Conservation (phyloP, 2,888 invertebrate genomes). For the Buathra laborator region DNA sequence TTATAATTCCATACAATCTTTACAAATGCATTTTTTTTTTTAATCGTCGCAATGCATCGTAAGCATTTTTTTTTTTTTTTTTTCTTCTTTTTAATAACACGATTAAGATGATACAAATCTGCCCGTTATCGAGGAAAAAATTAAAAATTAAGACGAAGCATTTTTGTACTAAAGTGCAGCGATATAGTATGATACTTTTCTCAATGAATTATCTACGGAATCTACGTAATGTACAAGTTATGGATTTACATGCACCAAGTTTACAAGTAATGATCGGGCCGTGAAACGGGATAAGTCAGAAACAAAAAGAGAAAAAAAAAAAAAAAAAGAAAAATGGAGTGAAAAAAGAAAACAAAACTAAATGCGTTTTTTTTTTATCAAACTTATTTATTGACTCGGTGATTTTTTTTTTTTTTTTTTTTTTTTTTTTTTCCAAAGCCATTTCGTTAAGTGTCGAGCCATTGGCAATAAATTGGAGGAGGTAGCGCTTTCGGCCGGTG, state of each 20-base stretch:
- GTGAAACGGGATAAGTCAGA: slow-evolving; percentile 49
- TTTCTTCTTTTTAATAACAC: slow-evolving; percentile 5
- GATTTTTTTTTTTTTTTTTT: neutral
- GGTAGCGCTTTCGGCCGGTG: slow-evolving; percentile 18
- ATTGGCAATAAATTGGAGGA: slow-evolving; percentile 37
- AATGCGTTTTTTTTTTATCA: slow-evolving; percentile 37
- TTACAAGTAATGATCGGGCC: slow-evolving; percentile 78
- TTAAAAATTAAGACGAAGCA: slow-evolving; percentile 78
- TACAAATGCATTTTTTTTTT: slow-evolving; percentile 66
- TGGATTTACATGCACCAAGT: slow-evolving; percentile 78
- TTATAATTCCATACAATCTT: slow-evolving; percentile 70
- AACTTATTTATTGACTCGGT: slow-evolving; percentile 42
- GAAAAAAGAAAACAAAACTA: slow-evolving; percentile 37
- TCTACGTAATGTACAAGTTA: slow-evolving; percentile 80
- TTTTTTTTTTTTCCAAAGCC: slow-evolving; percentile 11
- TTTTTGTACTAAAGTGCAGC: slow-evolving; percentile 85
- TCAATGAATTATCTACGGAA: slow-evolving; percentile 81
- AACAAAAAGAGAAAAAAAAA: neutral
- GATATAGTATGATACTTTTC: slow-evolving; percentile 80
- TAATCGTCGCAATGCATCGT: slow-evolving; percentile 74
- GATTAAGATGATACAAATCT: slow-evolving; percentile 77
- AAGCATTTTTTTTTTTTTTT: slow-evolving; percentile 68
- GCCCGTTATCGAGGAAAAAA: slow-evolving; percentile 75
- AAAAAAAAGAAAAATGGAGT: neutral
- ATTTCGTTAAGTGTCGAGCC: slow-evolving; percentile 26